Evolutionary conservation across 2,888 invertebrate genomes (phyloP).

Genomic region (Entomobrya multifasciata): DNA sequence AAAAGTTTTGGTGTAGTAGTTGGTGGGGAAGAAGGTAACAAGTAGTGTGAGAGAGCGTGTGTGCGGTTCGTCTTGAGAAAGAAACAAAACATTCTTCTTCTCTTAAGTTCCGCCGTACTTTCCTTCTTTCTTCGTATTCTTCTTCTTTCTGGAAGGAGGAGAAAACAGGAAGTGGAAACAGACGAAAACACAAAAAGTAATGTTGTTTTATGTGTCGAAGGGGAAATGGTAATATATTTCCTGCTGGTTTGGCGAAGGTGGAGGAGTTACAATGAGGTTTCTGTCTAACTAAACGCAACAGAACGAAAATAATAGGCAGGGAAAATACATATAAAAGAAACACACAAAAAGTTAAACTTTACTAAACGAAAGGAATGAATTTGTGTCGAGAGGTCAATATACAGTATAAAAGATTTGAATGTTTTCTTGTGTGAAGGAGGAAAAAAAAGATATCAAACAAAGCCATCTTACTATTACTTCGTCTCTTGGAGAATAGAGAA

Average conservation of each 20-base stretch:
- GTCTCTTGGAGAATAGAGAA: no score
- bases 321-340: neutral
- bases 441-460: neutral
- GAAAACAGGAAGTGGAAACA: constrained; percentile 65
- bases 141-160: constrained; percentile 27
- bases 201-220: constrained; percentile 73
- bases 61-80: neutral
- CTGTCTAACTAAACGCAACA: neutral
- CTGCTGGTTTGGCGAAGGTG: constrained; percentile 24
- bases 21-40: constrained; percentile 35
- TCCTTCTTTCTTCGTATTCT: constrained; percentile 15
- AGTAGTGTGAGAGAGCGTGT: no score
- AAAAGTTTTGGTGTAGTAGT: constrained; percentile 18
- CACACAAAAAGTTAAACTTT: constrained; percentile 41
- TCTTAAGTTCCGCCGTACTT: constrained; percentile 2
- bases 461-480: no score
- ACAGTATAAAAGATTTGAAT: constrained; percentile 64
- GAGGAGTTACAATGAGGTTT: neutral
- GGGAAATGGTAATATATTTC: constrained; percentile 73
- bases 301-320: neutral
- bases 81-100: constrained; percentile 54
- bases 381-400: constrained; percentile 73
- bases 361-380: constrained; percentile 62
- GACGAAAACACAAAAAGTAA: constrained; percentile 60
- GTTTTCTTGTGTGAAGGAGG: constrained; percentile 26